phyloP scores from a whole-genome alignment of 2,888 invertebrate genomes.

The Mechanitis mazaeus region DNA sequence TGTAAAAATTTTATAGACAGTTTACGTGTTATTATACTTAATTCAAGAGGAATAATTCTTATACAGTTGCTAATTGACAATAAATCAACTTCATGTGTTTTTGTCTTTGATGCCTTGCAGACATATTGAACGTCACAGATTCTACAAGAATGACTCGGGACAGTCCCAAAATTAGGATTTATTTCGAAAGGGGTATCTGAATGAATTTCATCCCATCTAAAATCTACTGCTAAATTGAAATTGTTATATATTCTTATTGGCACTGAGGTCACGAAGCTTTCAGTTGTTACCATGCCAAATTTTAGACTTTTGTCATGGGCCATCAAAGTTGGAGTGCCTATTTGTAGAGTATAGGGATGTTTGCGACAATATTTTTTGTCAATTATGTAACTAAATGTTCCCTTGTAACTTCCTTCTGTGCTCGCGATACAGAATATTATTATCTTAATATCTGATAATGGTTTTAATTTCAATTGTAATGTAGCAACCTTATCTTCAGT shows the following conservation, averaged over 20 bases:
- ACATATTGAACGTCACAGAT: conserved; percentile 57
- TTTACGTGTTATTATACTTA: conserved; percentile 57
- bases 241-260: conserved; percentile 56
- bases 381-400: conserved; percentile 52
- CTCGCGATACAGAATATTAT: conserved; percentile 46
- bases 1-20: conserved; percentile 63
- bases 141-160: conserved; percentile 50
- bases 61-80: conserved; percentile 38
- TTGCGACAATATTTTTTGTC: conserved; percentile 49
- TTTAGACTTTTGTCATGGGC: conserved; percentile 53
- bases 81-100: conserved; percentile 57
- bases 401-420: conserved; percentile 43
- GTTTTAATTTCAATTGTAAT: conserved; percentile 42
- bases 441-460: conserved; percentile 39
- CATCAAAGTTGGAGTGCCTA: conserved; percentile 48
- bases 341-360: conserved; percentile 52
- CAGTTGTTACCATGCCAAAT: conserved; percentile 67
- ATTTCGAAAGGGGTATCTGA: conserved; percentile 61
- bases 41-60: conserved; percentile 48
- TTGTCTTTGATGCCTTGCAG: conserved; percentile 56
- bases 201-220: conserved; percentile 50
- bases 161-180: conserved; percentile 48
- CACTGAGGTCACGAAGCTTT: conserved; percentile 57
- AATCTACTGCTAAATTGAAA: conserved; percentile 54
- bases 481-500: conserved; percentile 41